A percentile compares a stretch with the other conserved stretches of the same genome.
Evolutionary conservation across 1,140 invertebrate species (phyloP).

Genomic region (Archivesica marissinica): DNA sequence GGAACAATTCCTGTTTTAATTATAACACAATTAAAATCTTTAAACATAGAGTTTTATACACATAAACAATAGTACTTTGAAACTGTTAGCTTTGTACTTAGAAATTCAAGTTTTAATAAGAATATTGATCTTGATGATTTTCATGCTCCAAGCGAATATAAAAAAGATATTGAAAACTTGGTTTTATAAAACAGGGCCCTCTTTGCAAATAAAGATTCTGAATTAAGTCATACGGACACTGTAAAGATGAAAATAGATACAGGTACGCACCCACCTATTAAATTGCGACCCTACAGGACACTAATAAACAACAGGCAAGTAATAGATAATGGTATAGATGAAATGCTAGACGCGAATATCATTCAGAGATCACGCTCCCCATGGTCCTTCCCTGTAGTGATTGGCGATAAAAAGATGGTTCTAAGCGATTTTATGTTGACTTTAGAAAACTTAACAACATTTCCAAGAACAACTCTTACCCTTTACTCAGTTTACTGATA

Average conservation of each 20-base stretch:
- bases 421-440: not conserved
- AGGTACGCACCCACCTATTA: not conserved
- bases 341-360: not conserved
- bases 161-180: not conserved
- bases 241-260: conserved; percentile 63
- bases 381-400: not conserved
- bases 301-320: conserved; percentile 8
- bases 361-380: not conserved
- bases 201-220: conserved; percentile 4
- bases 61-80: not conserved
- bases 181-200: not conserved
- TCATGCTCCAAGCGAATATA: not conserved
- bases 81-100: not conserved
- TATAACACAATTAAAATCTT: conserved; percentile 7
- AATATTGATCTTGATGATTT: not conserved
- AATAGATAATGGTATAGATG: not conserved
- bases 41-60: not conserved
- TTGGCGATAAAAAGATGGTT: not conserved
- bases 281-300: not conserved
- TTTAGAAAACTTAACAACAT: conserved; percentile 12
- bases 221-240: conserved; percentile 48
- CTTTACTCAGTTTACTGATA: not conserved
- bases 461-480: not conserved
- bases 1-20: conserved; percentile 35
- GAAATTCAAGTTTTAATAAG: not conserved